Percentiles rank a stretch among this genome's conserved stretches.
Conservation (phyloP, 2,797 vertebrate genomes). For the Tarsius wallacei region DNA sequence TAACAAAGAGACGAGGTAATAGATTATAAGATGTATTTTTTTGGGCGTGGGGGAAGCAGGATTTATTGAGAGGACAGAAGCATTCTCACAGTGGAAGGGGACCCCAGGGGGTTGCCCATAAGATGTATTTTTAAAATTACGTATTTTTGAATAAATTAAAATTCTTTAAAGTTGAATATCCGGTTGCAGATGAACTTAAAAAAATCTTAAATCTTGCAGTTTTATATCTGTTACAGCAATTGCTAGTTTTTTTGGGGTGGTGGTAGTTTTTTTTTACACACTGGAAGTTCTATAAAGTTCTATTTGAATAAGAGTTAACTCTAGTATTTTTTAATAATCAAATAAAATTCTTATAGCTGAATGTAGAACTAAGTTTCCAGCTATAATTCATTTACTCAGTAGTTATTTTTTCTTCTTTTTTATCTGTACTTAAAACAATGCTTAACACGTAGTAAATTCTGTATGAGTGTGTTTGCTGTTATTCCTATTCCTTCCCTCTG, state of each 20-base stretch:
- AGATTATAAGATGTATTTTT: background rate
- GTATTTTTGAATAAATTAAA: conserved; percentile 34
- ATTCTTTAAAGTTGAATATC: conserved; percentile 16
- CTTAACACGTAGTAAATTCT: background rate
- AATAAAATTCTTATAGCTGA: background rate
- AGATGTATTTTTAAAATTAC: background rate
- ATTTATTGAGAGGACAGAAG: too few species aligned
- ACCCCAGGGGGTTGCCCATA: too few species aligned
- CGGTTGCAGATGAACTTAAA: background rate
- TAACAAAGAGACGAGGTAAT: background rate
- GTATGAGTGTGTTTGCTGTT: background rate
- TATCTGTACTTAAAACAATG: background rate
- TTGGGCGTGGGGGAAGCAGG: too few species aligned
- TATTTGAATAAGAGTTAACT: conserved; percentile 27
- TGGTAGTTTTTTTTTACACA: conserved; percentile 8
- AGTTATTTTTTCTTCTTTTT: background rate
- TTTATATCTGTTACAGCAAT: conserved; percentile 21
- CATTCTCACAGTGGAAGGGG: too few species aligned
- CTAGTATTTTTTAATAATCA: conserved; percentile 22
- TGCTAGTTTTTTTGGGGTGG: background rate
- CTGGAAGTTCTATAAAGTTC: background rate
- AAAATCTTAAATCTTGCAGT: background rate
- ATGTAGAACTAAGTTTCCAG: background rate
- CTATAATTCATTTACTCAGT: background rate
- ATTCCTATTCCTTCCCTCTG: background rate